Conservation (phyloP, 2,113 vertebrate genomes). For the Osmerus eperlanus region DNA sequence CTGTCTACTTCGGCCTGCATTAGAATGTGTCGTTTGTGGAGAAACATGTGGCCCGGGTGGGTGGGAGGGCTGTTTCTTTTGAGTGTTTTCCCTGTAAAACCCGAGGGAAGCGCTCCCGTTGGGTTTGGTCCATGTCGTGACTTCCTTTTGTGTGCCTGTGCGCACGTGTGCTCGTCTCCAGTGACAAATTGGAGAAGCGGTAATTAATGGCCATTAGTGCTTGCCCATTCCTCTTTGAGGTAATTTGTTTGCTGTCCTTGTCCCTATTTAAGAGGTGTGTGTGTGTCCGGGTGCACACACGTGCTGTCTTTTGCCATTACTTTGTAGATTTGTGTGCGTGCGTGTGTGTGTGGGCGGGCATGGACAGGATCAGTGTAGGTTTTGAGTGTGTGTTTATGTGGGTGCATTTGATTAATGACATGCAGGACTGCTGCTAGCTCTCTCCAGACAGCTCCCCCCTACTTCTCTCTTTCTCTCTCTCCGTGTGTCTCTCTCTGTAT, state of each 20-base stretch:
- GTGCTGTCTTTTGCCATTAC: not conserved
- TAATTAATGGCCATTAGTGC: slow-evolving; percentile 47
- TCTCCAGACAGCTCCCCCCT: slow-evolving; percentile 15
- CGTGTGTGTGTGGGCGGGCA: slow-evolving; percentile 7
- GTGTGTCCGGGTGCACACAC: not conserved
- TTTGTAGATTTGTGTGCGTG: not conserved
- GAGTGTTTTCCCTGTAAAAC: not conserved
- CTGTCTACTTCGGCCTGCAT: no score
- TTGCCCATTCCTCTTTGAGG: slow-evolving; percentile 31
- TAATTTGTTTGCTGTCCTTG: slow-evolving; percentile 37
- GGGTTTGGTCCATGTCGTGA: not conserved
- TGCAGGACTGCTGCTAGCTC: slow-evolving; percentile 34
- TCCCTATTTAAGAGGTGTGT: slow-evolving; percentile 1
- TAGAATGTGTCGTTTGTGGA: no score
- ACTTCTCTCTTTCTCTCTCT: not conserved
- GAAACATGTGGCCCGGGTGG: no score
- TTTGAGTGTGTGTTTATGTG: slow-evolving; percentile 5
- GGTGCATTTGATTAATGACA: slow-evolving; percentile 40
- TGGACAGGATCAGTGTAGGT: no score
- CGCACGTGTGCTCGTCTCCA: not conserved
- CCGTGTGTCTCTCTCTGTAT: slow-evolving; percentile 3
- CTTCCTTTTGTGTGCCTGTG: slow-evolving; percentile 1
- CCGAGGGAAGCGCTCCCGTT: not conserved
- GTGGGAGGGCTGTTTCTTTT: no score
- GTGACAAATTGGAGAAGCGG: slow-evolving; percentile 36